phyloP scores from a whole-genome alignment of 2,888 invertebrate species.

The Caenorhabditis panamensis region DNA sequence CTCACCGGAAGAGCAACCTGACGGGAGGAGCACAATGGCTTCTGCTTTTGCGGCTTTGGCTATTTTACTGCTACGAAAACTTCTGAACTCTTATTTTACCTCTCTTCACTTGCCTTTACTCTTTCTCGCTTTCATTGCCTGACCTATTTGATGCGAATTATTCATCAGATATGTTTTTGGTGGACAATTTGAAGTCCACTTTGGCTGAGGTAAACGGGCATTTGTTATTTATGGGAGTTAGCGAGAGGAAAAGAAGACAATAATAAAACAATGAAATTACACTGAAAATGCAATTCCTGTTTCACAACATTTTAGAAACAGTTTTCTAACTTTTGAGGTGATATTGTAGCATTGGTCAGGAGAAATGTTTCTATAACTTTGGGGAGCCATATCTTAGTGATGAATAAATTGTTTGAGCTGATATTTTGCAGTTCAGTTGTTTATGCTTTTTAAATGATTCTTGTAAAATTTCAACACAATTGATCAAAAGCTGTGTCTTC shows the following conservation, averaged over 20 bases:
- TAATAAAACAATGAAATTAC: neutral
- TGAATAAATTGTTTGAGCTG: too few species aligned
- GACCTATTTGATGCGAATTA: neutral
- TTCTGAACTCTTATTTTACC: neutral
- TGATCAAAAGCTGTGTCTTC: too few species aligned
- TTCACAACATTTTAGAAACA: neutral
- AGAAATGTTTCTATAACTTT: too few species aligned
- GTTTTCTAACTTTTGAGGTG: too few species aligned
- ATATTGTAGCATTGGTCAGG: too few species aligned
- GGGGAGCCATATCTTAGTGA: too few species aligned
- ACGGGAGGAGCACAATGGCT: constrained; percentile 13
- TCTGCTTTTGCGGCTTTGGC: neutral
- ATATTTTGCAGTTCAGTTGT: too few species aligned
- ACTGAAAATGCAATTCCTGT: too few species aligned
- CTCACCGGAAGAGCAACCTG: constrained; percentile 54
- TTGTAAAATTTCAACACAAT: too few species aligned
- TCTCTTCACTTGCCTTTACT: neutral
- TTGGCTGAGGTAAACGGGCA: constrained; percentile 50
- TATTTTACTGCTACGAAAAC: neutral
- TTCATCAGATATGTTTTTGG: constrained; percentile 63
- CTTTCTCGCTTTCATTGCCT: constrained; percentile 11
- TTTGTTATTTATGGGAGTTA: neutral
- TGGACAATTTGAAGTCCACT: constrained; percentile 62
- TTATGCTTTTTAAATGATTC: too few species aligned
- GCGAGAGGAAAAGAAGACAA: neutral